A percentile compares a stretch with the other conserved stretches of the same genome.
Evolutionary conservation across 2,888 invertebrate species (phyloP).

Genomic region (Epirrita christyi): DNA sequence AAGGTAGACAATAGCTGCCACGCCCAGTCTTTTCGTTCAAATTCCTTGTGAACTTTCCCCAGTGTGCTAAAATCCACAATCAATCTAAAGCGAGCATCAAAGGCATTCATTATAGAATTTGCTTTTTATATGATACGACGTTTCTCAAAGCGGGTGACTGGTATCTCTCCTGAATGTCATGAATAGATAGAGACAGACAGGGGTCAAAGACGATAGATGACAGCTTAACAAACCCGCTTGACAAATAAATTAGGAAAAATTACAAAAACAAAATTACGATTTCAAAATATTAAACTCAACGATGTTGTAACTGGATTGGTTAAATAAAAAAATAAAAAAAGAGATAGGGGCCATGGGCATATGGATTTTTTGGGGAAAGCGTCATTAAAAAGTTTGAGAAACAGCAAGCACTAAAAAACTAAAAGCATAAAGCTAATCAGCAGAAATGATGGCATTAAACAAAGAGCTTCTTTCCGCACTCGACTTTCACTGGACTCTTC

Average conservation of each 20-base stretch:
- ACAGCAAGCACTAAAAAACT: slow-evolving; percentile 27
- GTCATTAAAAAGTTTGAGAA: slow-evolving; percentile 19
- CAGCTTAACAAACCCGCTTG: no score
- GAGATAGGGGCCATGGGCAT: no score
- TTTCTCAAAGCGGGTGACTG: slow-evolving; percentile 17
- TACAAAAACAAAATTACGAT: no score
- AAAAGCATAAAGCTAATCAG: slow-evolving; percentile 36
- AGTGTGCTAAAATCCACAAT: slow-evolving; percentile 19
- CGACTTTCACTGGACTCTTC: slow-evolving; percentile 64
- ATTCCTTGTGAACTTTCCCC: slow-evolving; percentile 24
- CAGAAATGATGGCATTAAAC: slow-evolving; percentile 45
- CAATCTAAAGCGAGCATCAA: slow-evolving; percentile 20
- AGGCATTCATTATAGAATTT: slow-evolving; percentile 13
- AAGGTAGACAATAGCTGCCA: slow-evolving; percentile 21
- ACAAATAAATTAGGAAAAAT: no score
- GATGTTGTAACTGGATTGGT: no score
- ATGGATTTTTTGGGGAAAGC: not conserved
- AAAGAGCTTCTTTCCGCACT: slow-evolving; percentile 46
- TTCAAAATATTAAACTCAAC: no score
- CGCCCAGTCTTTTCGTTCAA: slow-evolving; percentile 18
- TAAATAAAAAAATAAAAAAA: no score
- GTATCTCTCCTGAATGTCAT: no score
- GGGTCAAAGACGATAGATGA: no score
- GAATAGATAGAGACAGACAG: no score
- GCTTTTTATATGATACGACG: not conserved